Percentiles rank a stretch among this genome's conserved stretches.
Conservation (phyloP, 2,113 vertebrate genomes). For the Riparia riparia region DNA sequence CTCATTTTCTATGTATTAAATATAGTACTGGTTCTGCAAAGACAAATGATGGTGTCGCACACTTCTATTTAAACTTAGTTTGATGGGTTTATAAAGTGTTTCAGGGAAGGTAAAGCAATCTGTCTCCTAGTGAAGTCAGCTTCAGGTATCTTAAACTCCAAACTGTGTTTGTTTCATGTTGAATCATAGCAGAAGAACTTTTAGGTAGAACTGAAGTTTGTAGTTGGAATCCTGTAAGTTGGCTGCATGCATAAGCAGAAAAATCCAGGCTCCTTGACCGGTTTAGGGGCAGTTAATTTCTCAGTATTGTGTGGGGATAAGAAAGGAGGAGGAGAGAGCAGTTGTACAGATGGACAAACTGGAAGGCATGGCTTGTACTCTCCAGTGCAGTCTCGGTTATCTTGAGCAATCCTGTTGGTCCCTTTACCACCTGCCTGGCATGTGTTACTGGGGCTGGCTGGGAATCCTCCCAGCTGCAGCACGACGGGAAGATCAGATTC, state of each 20-base stretch:
- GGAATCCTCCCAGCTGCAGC: background rate
- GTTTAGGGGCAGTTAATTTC: background rate
- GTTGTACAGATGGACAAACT: background rate
- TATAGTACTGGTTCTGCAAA: background rate
- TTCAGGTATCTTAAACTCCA: background rate
- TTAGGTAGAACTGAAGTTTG: background rate
- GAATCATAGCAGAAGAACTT: background rate
- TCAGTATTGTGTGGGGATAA: background rate
- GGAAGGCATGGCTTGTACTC: background rate
- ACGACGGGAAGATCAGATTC: background rate
- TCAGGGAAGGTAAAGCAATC: background rate
- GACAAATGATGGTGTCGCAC: background rate
- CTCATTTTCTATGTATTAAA: background rate
- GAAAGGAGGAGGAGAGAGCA: background rate
- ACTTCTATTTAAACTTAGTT: background rate
- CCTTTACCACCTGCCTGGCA: background rate
- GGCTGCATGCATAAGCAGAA: background rate
- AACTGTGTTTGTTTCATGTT: background rate
- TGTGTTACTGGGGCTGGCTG: background rate
- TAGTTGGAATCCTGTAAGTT: background rate
- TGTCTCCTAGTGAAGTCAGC: background rate
- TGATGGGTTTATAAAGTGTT: background rate
- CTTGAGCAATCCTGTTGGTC: background rate
- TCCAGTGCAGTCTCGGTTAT: background rate
- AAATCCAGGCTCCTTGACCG: background rate